Conservation (phyloP, 2,888 invertebrate genomes). For the Brachycybe producta region DNA sequence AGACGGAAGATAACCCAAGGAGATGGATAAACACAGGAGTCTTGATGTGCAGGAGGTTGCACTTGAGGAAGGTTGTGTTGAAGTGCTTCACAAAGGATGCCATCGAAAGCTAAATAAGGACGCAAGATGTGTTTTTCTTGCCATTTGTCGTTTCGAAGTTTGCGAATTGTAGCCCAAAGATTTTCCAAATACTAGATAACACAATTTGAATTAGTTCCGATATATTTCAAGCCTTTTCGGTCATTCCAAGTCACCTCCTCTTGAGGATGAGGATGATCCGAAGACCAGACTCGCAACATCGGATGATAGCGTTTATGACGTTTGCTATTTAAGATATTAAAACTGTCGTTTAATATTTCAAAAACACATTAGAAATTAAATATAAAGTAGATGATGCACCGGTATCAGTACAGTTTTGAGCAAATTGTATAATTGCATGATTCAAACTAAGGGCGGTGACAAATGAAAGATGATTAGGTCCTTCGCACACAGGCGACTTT, state of each 20-base stretch:
- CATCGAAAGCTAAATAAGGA: constrained; percentile 91
- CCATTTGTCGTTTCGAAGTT: constrained; percentile 88
- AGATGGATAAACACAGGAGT: constrained; percentile 78
- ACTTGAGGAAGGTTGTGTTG: constrained; percentile 89
- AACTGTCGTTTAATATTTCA: no score
- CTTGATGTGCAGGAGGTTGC: constrained; percentile 84
- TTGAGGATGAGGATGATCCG: constrained; percentile 89
- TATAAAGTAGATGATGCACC: no score
- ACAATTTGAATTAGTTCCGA: not conserved
- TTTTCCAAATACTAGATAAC: constrained; percentile 71
- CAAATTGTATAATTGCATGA: not conserved
- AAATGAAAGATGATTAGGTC: no score
- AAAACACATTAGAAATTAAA: not conserved
- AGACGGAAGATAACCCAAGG: constrained; percentile 83
- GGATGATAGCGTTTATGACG: constrained; percentile 85
- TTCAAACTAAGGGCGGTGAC: not conserved
- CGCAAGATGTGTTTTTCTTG: constrained; percentile 89
- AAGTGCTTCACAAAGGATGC: constrained; percentile 83
- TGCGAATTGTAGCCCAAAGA: constrained; percentile 86
- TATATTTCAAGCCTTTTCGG: not conserved
- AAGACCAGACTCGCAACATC: constrained; percentile 83
- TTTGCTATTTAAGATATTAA: constrained; percentile 39
- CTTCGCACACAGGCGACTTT: no score
- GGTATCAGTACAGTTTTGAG: no score
- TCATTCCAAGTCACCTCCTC: constrained; percentile 45